phyloP scores from a whole-genome alignment of 2,113 vertebrate species.

The Chauna torquata region DNA sequence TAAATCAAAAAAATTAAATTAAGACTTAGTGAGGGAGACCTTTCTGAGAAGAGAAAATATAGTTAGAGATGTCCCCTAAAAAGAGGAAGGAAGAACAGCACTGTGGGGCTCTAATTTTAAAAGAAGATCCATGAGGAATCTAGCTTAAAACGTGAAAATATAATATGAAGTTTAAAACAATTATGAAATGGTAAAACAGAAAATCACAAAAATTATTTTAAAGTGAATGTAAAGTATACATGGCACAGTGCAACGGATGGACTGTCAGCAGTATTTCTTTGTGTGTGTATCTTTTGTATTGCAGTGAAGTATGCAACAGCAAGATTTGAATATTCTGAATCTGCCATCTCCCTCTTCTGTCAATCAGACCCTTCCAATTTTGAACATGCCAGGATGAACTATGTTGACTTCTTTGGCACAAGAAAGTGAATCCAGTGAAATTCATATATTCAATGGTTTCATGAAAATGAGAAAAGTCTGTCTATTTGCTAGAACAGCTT shows the following conservation, averaged over 20 bases:
- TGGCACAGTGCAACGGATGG: constrained; percentile 23
- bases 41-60: neutral
- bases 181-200: constrained; percentile 10
- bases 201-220: neutral
- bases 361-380: constrained; percentile 69
- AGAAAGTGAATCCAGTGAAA: constrained; percentile 68
- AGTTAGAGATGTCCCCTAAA: neutral
- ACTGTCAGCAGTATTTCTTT: constrained; percentile 66
- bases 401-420: constrained; percentile 70
- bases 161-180: constrained; percentile 33
- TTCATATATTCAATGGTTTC: constrained; percentile 71
- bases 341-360: constrained; percentile 67
- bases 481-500: constrained; percentile 72
- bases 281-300: constrained; percentile 35
- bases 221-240: neutral
- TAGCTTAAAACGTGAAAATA: constrained; percentile 35
- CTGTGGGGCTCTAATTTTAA: neutral
- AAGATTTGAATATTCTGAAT: constrained; percentile 70
- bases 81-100: neutral
- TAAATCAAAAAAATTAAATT: neutral
- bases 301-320: constrained; percentile 51
- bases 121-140: neutral
- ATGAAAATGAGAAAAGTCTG: constrained; percentile 72
- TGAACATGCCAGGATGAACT: constrained; percentile 72
- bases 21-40: neutral